phyloP scores from a whole-genome alignment of 64 coral and sea anemone genomes.

The Anthopleura sola region DNA sequence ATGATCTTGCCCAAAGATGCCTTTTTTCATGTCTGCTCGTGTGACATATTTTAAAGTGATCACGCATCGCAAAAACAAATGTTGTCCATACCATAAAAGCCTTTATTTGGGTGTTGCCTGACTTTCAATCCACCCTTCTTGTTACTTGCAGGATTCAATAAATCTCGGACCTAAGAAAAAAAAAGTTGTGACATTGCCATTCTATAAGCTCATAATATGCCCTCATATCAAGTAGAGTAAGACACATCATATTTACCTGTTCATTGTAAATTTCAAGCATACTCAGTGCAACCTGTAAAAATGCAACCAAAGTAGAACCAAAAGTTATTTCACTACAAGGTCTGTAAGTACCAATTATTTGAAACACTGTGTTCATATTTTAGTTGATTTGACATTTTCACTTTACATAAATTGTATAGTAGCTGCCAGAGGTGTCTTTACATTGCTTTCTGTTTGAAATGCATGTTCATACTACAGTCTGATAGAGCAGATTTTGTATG shows the following conservation, averaged over 20 bases:
- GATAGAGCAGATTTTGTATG: too few relatives aligned
- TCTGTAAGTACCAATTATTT: background rate
- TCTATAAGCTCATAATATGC: background rate
- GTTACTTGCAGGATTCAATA: slow-evolving; percentile 82
- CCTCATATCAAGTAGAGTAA: background rate
- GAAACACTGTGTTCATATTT: background rate
- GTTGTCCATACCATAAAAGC: slow-evolving; percentile 68
- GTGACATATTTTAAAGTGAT: background rate
- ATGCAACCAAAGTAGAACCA: background rate
- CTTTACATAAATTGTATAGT: too few relatives aligned
- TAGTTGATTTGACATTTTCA: too few relatives aligned
- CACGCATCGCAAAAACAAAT: too few relatives aligned
- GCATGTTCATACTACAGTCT: too few relatives aligned
- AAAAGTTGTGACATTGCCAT: too few relatives aligned
- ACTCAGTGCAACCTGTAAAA: slow-evolving; percentile 70
- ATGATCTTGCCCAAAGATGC: too few relatives aligned
- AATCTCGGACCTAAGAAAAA: slow-evolving; percentile 59
- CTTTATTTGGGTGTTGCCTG: slow-evolving; percentile 72
- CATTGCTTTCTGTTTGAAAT: too few relatives aligned
- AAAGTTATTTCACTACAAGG: background rate
- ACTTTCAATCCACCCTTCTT: slow-evolving; percentile 95
- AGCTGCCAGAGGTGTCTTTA: too few relatives aligned
- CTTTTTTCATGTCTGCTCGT: too few relatives aligned
- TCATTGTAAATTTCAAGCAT: slow-evolving; percentile 98
- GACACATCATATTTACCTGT: too few relatives aligned